Percentiles rank a stretch among this genome's conserved stretches.
These are phyloP conservation scores for Miltochrista miniata DNA, from an alignment of 2,888 invertebrate species.

Conservation along the genomic window DNA sequence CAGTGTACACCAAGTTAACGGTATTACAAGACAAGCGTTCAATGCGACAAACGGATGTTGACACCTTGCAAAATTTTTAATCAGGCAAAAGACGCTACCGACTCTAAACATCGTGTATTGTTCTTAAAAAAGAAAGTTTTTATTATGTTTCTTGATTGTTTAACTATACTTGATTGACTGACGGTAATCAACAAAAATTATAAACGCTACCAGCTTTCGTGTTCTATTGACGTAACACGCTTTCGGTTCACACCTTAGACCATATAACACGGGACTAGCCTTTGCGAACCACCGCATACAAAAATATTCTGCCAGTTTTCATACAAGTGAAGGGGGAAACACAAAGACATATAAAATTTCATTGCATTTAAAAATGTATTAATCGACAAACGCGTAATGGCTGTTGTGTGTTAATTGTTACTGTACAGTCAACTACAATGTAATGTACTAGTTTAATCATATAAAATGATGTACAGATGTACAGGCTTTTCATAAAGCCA, in stretches of 20 bases:
- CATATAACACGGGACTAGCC: too few relatives aligned
- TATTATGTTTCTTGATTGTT: slow-evolving; percentile 52
- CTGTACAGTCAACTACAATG: too few relatives aligned
- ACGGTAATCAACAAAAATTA: slow-evolving; percentile 49
- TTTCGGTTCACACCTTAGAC: slow-evolving; percentile 48
- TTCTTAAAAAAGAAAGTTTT: slow-evolving; percentile 60
- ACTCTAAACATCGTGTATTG: slow-evolving; percentile 24
- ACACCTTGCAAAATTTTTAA: slow-evolving; percentile 42
- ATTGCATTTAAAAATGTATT: too few relatives aligned
- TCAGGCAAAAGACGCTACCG: slow-evolving; percentile 34
- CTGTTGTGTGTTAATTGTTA: too few relatives aligned
- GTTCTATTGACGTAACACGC: slow-evolving; percentile 48
- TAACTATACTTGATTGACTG: slow-evolving; percentile 62
- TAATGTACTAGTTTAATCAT: too few relatives aligned
- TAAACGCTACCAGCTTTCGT: slow-evolving; percentile 53
- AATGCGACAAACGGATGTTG: slow-evolving; percentile 30
- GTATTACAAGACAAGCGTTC: slow-evolving; percentile 19
- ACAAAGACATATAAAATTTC: too few relatives aligned
- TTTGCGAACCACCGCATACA: too few relatives aligned
- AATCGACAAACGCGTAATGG: too few relatives aligned
- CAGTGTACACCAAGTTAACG: slow-evolving; percentile 14
- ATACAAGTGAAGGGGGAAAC: too few relatives aligned
- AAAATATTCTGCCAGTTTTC: too few relatives aligned
- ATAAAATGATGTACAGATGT: too few relatives aligned
- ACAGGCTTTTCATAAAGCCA: too few relatives aligned